Evolutionary conservation across 1,140 invertebrate species (phyloP), one percentile per base, ranked within the genome.

Genomic region (Drosophila eugracilis): DNA sequence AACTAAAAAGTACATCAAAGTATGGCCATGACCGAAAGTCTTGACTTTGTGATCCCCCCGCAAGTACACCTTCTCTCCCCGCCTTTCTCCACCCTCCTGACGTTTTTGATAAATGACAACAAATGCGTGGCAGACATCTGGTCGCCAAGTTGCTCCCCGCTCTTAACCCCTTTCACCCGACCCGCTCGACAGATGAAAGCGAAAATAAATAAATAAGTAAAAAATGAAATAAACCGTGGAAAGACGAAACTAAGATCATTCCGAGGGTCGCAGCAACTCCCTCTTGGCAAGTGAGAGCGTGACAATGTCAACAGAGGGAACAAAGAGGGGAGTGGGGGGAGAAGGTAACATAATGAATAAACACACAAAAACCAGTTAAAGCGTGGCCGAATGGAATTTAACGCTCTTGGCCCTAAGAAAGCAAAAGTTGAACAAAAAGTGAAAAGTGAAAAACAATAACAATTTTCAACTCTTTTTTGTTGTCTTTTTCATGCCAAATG

Each of bases 21-120:
- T 30, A 6, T 39, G 59, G 45, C 36, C 62, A 70, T 55, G 48
- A 67, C 60, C 39, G 45, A 70, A 54, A 41, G 39, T 45, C 45
- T 66, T 44, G 47, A 66, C 37, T 28, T 12, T 14, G 36, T 5
- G 24, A 22, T 44, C 52, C 28, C 30, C n/a, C 36, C 36, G 15
- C 5, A 19, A 14, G 19, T 10, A 9, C 32, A n/a, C 26, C 72
- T 39, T 26, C 22, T 57, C 21, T n/a, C 22, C 30, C 30, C 17
- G 10, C n/a, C 24, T 15, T 37, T 6, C 14, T n/a, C 14, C 12
- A 0, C 5, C 26, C 12, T 7, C 0, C 12, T 54, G 69, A 63
- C 69, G 71, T 37, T 74, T 74, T 59, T 79, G 77, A 80, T 77
- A 60, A 80, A 80, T 79, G 62, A 73, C 55, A 42, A 48, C 37